Conservation (phyloP, 2,113 vertebrate species). For the Suncus etruscus region DNA sequence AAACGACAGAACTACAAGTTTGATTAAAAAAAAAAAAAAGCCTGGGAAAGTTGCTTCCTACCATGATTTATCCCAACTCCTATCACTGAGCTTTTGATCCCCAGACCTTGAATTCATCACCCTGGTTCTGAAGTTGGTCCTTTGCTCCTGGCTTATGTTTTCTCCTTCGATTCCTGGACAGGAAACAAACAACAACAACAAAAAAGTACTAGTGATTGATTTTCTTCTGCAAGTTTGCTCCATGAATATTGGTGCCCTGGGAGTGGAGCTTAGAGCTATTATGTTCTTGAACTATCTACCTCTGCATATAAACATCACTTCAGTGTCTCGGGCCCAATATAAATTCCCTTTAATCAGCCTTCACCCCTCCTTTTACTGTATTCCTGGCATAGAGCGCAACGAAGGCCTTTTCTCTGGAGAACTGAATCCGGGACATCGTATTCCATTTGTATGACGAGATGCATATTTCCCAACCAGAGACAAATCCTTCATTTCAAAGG, state of each 20-base stretch:
- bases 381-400: slow-evolving; percentile 27
- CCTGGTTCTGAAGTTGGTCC: slow-evolving; percentile 5
- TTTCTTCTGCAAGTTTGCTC: slow-evolving; percentile 37
- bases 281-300: background rate
- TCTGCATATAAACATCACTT: slow-evolving; percentile 44
- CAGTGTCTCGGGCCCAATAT: slow-evolving; percentile 36
- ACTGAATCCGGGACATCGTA: slow-evolving; percentile 54
- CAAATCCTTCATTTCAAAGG: slow-evolving; percentile 63
- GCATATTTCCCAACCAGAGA: slow-evolving; percentile 62
- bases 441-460: slow-evolving; percentile 61
- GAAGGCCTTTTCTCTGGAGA: slow-evolving; percentile 53
- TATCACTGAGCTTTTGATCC: slow-evolving; percentile 5
- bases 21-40: background rate
- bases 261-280: background rate
- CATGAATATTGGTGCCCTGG: background rate
- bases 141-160: slow-evolving; percentile 52
- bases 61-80: background rate
- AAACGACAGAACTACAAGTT: background rate
- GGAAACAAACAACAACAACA: background rate
- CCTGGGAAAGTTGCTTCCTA: background rate
- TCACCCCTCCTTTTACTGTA: background rate
- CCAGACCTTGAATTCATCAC: slow-evolving; percentile 3
- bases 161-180: slow-evolving; percentile 45
- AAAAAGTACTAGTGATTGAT: background rate
- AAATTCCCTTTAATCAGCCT: slow-evolving; percentile 10